Evolutionary conservation across 2,888 invertebrate species (phyloP).

Genomic region (Phaonia tiefii): DNA sequence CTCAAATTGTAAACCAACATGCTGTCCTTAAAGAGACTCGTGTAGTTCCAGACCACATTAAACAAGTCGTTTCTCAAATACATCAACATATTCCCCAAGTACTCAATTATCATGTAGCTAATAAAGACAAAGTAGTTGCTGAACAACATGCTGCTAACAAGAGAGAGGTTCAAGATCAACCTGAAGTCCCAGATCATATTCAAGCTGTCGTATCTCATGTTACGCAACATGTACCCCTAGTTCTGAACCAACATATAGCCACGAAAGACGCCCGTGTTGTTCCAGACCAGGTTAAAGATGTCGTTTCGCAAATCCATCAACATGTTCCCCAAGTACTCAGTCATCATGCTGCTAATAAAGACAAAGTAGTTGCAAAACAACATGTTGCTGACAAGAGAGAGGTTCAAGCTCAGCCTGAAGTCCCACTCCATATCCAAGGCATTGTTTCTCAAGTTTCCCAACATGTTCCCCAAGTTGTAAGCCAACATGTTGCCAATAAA

Average conservation of each 20-base stretch:
- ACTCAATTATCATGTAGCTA: conserved; percentile 6
- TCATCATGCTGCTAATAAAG: conserved; percentile 4
- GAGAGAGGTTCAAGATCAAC: background rate
- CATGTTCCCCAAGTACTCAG: conserved; percentile 43
- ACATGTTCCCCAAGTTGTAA: conserved; percentile 59
- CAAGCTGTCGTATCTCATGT: conserved; percentile 62
- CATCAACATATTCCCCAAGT: conserved; percentile 49
- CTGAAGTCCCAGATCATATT: background rate
- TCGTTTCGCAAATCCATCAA: conserved; percentile 34
- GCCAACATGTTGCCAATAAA: conserved; percentile 37
- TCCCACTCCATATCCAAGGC: conserved; percentile 27
- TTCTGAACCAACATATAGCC: conserved; percentile 29
- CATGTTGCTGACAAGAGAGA: background rate
- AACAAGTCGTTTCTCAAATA: conserved; percentile 11
- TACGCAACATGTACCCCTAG: conserved; percentile 56
- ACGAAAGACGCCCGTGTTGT: background rate
- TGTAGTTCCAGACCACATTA: conserved; percentile 8
- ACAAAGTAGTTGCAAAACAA: background rate
- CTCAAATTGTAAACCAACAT: conserved; percentile 21
- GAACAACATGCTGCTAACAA: too few relatives aligned
- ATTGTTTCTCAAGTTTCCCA: conserved; percentile 53
- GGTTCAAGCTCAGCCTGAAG: conserved; percentile 1
- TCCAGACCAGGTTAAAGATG: conserved; percentile 12
- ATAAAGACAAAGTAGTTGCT: conserved; percentile 9
- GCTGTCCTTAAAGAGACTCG: background rate